A percentile compares a stretch with the other conserved stretches of the same genome.
Evolutionary conservation across 2,888 invertebrate genomes (phyloP).

Genomic region (Lasioglossum leucozonium): DNA sequence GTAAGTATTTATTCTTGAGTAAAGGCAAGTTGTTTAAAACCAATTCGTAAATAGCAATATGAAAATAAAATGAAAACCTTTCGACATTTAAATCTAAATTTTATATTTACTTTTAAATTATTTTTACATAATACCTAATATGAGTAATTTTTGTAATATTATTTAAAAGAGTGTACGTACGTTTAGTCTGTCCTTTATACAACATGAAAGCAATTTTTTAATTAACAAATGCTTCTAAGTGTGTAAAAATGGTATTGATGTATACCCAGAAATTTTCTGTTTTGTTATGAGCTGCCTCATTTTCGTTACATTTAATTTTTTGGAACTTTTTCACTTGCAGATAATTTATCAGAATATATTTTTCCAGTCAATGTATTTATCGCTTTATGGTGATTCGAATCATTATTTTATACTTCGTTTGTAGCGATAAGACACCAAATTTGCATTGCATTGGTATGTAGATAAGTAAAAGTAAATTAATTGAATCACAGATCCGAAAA

Average conservation of each 20-base stretch:
- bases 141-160: too few relatives aligned
- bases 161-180: neutral
- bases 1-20: neutral
- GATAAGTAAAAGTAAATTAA: conserved; percentile 1
- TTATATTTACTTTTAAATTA: neutral
- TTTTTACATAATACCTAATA: too few relatives aligned
- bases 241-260: too few relatives aligned
- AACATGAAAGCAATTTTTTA: too few relatives aligned
- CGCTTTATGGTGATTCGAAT: neutral
- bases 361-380: neutral
- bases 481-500: neutral
- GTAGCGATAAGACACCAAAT: neutral
- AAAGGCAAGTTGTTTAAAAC: neutral
- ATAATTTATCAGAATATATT: neutral
- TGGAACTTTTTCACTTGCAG: neutral
- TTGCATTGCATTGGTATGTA: neutral
- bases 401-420: neutral
- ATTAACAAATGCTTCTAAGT: too few relatives aligned
- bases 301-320: neutral
- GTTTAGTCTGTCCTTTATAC: too few relatives aligned
- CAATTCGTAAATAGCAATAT: neutral
- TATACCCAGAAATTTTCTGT: too few relatives aligned
- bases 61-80: neutral
- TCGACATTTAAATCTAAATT: neutral
- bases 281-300: too few relatives aligned